Percentiles rank a stretch among this genome's conserved stretches.
These are phyloP conservation scores for Dufourea novaeangliae DNA, from an alignment of 1,140 invertebrate species.

Conservation along the genomic window DNA sequence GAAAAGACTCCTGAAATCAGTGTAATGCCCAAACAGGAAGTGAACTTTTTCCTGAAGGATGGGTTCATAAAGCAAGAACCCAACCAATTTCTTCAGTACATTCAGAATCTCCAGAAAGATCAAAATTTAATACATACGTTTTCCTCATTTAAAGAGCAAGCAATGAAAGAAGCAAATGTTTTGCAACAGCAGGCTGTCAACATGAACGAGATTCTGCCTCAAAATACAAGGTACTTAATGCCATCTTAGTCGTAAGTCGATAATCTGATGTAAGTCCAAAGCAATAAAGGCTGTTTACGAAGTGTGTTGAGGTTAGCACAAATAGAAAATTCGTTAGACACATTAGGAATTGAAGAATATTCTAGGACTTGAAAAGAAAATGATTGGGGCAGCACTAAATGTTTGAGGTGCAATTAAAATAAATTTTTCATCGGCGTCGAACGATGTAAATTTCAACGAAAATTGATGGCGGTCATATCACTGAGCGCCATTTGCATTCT, in stretches of 20 bases:
- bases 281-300: constrained; percentile 55
- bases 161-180: constrained; percentile 71
- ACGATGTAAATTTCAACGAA: not conserved
- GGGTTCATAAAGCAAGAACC: constrained; percentile 74
- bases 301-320: constrained; percentile 25
- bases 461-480: not conserved
- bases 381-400: not conserved
- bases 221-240: constrained; percentile 80
- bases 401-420: constrained; percentile 8
- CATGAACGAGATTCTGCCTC: constrained; percentile 79
- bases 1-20: constrained; percentile 66
- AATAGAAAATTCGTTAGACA: constrained; percentile 50
- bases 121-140: constrained; percentile 75
- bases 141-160: constrained; percentile 77
- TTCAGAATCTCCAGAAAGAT: constrained; percentile 78
- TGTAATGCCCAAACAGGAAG: constrained; percentile 71
- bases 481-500: not conserved
- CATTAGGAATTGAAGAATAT: constrained; percentile 29
- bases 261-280: constrained; percentile 44
- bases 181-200: constrained; percentile 77
- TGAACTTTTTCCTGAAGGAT: constrained; percentile 74
- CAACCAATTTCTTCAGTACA: constrained; percentile 74
- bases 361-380: not conserved
- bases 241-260: constrained; percentile 74
- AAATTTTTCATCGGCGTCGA: not conserved